Percentiles rank a stretch among this genome's conserved stretches.
These are phyloP conservation scores for Schlechtendalia chinensis DNA, from an alignment of 1,140 invertebrate genomes.

Conservation along the genomic window DNA sequence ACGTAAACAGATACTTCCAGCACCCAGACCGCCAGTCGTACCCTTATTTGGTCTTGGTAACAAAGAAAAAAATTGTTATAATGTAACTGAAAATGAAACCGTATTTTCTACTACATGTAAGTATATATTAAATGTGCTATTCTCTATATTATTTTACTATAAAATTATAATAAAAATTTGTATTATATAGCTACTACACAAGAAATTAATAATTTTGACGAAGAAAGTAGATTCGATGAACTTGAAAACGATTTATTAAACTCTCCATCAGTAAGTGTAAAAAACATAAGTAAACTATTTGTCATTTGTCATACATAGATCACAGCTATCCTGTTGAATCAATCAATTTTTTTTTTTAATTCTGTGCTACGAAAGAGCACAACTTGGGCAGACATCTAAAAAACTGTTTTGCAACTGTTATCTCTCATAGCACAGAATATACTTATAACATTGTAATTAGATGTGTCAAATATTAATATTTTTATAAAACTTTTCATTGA, in stretches of 20 bases:
- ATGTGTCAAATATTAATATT: too few relatives aligned
- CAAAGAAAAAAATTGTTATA: not conserved
- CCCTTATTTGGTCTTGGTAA: not conserved
- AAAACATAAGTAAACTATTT: too few relatives aligned
- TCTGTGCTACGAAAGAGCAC: too few relatives aligned
- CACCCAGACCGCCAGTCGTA: not conserved
- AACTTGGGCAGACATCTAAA: too few relatives aligned
- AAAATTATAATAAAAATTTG: not conserved
- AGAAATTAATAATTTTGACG: conserved; percentile 60
- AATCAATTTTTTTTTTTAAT: too few relatives aligned
- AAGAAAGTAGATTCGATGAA: conserved; percentile 68
- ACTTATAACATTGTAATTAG: too few relatives aligned
- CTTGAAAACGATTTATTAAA: conserved; percentile 69
- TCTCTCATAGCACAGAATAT: too few relatives aligned
- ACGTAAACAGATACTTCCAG: conserved; percentile 7
- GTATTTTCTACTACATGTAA: conserved; percentile 19
- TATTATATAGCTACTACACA: conserved; percentile 26
- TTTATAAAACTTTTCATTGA: too few relatives aligned
- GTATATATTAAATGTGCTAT: not conserved
- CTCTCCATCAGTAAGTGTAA: conserved; percentile 64
- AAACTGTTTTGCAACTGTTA: too few relatives aligned
- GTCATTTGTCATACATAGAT: too few relatives aligned
- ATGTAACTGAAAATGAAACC: not conserved
- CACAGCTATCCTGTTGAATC: too few relatives aligned
- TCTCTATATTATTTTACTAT: not conserved